Evolutionary conservation across 2,888 invertebrate genomes (phyloP), one percentile per base, ranked within the genome.

Genomic region (Salpingus planirostris): DNA sequence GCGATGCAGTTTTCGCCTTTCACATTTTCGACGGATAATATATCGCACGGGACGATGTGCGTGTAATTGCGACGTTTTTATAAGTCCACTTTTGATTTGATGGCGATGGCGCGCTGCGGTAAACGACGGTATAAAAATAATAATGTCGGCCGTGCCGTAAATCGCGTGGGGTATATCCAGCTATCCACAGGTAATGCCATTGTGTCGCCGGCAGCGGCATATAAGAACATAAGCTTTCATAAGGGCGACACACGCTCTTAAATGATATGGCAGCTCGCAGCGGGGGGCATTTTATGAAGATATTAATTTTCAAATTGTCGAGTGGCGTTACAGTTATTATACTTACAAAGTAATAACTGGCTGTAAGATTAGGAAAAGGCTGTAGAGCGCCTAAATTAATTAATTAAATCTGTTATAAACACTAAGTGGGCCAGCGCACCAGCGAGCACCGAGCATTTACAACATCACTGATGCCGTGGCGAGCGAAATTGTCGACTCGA

Each of bases 381-480:
- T 56, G 54, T 53, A 52, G 59, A 55, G 55, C 57, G 58, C 53
- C 59, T 55, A 59, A 64, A 64, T 64, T 64, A 64, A 64, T 64
- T 64, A 63, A 64, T 64, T 64, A 64, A 63, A 62, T 62, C 62
- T 59, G 59, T 57, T 60, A 60, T 62, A 64, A 62, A 64, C 62
- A 60, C 55, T 59, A 54, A 59, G 56, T 59, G 56, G 57, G 52
- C 53, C 54, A 46, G 43, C 44, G 44, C n/a, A n/a, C n/a, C n/a
- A n/a, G n/a, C n/a, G n/a, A n/a, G n/a, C n/a, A n/a, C 5, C 8
- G 18, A 50, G 46, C 44, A 46, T 47, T 50, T 47, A n/a, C n/a
- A 44, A 45, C 46, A 47, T 40, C 46, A 47, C 40, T 41, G n/a
- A n/a, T n/a, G n/a, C n/a, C n/a, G n/a, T n/a, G n/a, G n/a, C 49